Conservation (phyloP, 2,797 vertebrate species). For the Cyprinella venusta region DNA sequence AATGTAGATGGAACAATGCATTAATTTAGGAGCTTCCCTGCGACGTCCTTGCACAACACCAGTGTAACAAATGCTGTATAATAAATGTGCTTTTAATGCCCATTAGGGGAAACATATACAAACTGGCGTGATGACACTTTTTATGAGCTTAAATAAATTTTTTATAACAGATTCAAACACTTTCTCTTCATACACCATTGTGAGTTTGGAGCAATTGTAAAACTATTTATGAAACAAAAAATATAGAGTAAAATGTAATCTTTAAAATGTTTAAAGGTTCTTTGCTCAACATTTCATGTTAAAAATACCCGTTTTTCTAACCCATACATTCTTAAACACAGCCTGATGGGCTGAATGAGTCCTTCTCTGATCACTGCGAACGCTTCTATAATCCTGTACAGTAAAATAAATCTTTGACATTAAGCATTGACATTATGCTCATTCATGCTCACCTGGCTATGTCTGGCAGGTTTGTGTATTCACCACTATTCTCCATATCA, state of each 20-base stretch:
- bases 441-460: too few species aligned
- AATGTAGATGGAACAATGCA: not conserved
- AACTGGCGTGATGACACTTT: not conserved
- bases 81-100: not conserved
- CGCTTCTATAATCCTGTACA: too few species aligned
- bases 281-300: too few species aligned
- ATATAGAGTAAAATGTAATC: not conserved
- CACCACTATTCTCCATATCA: too few species aligned
- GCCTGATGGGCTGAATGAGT: too few species aligned
- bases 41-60: not conserved
- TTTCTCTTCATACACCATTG: not conserved
- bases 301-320: too few species aligned
- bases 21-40: not conserved
- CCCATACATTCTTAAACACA: too few species aligned
- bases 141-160: not conserved
- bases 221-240: not conserved
- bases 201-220: not conserved
- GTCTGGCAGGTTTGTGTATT: too few species aligned
- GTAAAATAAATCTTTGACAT: too few species aligned
- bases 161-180: not conserved
- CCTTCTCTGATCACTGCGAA: too few species aligned
- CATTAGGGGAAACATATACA: not conserved
- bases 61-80: not conserved
- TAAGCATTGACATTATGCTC: too few species aligned
- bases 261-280: too few species aligned